Evolutionary conservation across 1,140 invertebrate genomes (phyloP).

Genomic region (Ruditapes philippinarum): DNA sequence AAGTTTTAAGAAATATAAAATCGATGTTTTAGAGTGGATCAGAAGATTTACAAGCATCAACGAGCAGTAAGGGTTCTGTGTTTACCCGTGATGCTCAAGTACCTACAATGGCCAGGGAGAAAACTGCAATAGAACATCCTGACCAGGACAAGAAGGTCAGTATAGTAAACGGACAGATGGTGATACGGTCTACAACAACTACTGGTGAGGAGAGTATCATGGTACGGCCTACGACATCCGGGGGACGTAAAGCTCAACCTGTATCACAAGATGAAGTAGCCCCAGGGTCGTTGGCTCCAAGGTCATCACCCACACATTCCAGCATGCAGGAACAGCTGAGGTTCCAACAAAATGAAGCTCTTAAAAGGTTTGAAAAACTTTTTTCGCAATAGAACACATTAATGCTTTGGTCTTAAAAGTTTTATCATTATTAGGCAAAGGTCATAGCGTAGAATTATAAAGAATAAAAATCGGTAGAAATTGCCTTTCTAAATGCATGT

Average conservation of each 20-base stretch:
- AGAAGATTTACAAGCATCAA: slow-evolving; percentile 1
- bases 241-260: neutral
- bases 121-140: slow-evolving; percentile 18
- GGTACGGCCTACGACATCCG: slow-evolving; percentile 51
- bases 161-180: slow-evolving; percentile 65
- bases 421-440: too few relatives aligned
- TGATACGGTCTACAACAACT: slow-evolving; percentile 18
- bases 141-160: slow-evolving; percentile 63
- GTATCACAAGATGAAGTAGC: neutral
- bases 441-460: too few relatives aligned
- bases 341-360: slow-evolving; percentile 64
- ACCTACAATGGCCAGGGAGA: neutral
- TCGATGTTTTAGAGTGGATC: slow-evolving; percentile 45
- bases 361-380: slow-evolving; percentile 36
- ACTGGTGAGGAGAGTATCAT: slow-evolving; percentile 57
- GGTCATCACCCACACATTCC: slow-evolving; percentile 63
- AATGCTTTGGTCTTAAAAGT: too few relatives aligned
- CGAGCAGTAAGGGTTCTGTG: slow-evolving; percentile 16
- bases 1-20: too few relatives aligned
- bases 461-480: too few relatives aligned
- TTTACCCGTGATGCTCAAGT: slow-evolving; percentile 23
- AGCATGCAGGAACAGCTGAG: slow-evolving; percentile 63
- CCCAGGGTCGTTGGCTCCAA: slow-evolving; percentile 37
- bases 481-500: too few relatives aligned
- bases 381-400: too few relatives aligned